These are phyloP conservation scores for Yponomeuta plumbellus DNA, from an alignment of 2,888 invertebrate species.

Conservation along the genomic window DNA sequence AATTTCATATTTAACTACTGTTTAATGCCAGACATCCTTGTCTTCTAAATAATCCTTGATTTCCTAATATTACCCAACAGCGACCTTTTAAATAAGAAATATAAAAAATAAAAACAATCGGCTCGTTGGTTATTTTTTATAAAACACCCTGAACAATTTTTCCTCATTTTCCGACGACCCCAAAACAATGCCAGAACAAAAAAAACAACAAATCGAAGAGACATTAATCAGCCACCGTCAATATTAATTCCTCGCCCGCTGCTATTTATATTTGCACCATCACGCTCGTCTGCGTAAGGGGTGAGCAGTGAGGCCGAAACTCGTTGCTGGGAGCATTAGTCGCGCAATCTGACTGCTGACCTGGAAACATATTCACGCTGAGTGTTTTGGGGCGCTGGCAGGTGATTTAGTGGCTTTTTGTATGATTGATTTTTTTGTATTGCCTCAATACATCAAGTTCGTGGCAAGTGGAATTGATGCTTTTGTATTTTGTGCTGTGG, in stretches of 20 bases:
- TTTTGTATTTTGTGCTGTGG: too few species aligned
- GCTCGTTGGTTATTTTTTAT: too few species aligned
- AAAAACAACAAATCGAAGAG: not conserved
- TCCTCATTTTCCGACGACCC: not conserved
- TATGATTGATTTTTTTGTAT: not conserved
- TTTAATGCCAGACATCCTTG: too few species aligned
- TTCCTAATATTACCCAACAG: too few species aligned
- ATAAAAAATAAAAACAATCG: too few species aligned
- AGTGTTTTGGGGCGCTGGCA: constrained; percentile 13
- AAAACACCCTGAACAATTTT: too few species aligned
- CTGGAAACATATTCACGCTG: constrained; percentile 18
- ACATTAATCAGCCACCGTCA: constrained; percentile 12
- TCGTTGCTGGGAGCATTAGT: constrained; percentile 6
- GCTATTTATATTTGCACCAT: constrained; percentile 20
- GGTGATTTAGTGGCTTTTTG: constrained; percentile 19
- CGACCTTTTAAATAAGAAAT: too few species aligned
- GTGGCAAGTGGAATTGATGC: too few species aligned
- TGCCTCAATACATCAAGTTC: too few species aligned
- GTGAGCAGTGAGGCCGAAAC: constrained; percentile 16
- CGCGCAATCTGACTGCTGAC: constrained; percentile 19
- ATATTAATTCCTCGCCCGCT: constrained; percentile 3
- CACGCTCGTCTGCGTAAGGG: constrained; percentile 17
- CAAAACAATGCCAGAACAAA: constrained; percentile 1
- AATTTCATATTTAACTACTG: too few species aligned
- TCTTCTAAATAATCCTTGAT: too few species aligned